Evolutionary conservation across 1,140 invertebrate genomes (phyloP), one percentile per base, ranked within the genome.

Genomic region (Cherax destructor): DNA sequence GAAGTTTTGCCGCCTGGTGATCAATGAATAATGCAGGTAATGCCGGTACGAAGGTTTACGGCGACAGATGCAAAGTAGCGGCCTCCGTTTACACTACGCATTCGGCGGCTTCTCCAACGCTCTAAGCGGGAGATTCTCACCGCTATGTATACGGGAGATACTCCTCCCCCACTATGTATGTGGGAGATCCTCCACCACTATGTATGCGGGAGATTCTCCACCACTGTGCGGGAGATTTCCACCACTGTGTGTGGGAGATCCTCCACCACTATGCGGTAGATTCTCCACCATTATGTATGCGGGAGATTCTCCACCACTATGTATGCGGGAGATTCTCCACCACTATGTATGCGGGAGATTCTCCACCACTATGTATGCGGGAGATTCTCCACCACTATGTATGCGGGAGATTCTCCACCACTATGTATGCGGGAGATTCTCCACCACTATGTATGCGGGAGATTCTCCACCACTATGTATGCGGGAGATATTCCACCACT

Each of bases 11-110:
- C 30, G 41, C 59, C 18, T 24, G 81, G 47, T 47, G 47, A 24
- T 65, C 52, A 83, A 83, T 83, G 52, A 79, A 79, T 79, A 79
- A 79, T 79, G 77, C 77, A 79, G 77, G 77, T 79, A 79, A 79
- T 79, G 77, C 16, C n/a, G 47, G 77, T 50, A 47, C 21, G n/a
- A 6, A 79, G 77, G 47, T 79, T 79, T 79, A 79, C 21, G 41
- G 77, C 5, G 10, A 50, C 77, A 50, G 41, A 18, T 79, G 30
- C 30, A 52, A 24, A 52, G 77, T 24, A 21, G 18, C 77, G 41
- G 52, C 18, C 41, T 7, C 65, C n/a, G 52, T 59, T 83, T 65
- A 41, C 69, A 30, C 69, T 74, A 74, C 5, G 69, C 24, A 74
- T 74, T 6, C 21, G 24, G 69, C 11, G 18, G 69, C 69, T 74